A percentile compares a stretch with the other conserved stretches of the same genome.
Evolutionary conservation across 1,140 invertebrate genomes (phyloP).

Genomic region (Drepana arcuata): DNA sequence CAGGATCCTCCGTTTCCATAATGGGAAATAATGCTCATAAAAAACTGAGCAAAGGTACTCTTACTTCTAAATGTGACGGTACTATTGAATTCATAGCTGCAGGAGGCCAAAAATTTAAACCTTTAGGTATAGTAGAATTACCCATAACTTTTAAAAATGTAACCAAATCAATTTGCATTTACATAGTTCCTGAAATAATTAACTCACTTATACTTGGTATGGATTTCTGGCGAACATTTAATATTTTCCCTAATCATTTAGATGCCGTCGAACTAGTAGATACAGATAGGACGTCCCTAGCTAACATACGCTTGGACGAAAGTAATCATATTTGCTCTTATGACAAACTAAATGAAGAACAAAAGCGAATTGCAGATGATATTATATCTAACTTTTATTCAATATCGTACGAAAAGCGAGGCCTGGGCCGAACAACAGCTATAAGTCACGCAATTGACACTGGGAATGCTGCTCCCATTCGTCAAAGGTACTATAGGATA

Average conservation of each 20-base stretch:
- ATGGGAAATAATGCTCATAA: slow-evolving; percentile 13
- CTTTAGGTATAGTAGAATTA: slow-evolving; percentile 1
- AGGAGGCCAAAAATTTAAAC: not conserved
- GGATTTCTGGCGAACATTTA: slow-evolving; percentile 11
- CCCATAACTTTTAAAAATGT: slow-evolving; percentile 4
- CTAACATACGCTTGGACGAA: not conserved
- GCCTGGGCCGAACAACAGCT: slow-evolving; percentile 12
- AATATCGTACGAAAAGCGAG: slow-evolving; percentile 18
- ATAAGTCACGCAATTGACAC: slow-evolving; percentile 19
- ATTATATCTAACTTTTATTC: slow-evolving; percentile 11
- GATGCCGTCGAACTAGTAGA: not conserved
- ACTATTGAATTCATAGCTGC: slow-evolving; percentile 1
- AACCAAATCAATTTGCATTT: slow-evolving; percentile 1
- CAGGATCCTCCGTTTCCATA: slow-evolving; percentile 13
- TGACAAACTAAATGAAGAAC: slow-evolving; percentile 2
- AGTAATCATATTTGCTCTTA: slow-evolving; percentile 6
- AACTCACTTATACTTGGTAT: slow-evolving; percentile 5
- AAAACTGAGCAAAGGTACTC: not conserved
- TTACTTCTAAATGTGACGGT: not conserved
- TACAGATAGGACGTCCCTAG: not conserved
- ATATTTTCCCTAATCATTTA: slow-evolving; percentile 3
- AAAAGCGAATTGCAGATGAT: slow-evolving; percentile 9
- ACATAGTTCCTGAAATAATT: slow-evolving; percentile 3
- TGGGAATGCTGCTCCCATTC: slow-evolving; percentile 17
- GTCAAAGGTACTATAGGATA: slow-evolving; percentile 21